Conservation (phyloP, 2,888 invertebrate genomes). For the Scaptomyza cyrtandrae region DNA sequence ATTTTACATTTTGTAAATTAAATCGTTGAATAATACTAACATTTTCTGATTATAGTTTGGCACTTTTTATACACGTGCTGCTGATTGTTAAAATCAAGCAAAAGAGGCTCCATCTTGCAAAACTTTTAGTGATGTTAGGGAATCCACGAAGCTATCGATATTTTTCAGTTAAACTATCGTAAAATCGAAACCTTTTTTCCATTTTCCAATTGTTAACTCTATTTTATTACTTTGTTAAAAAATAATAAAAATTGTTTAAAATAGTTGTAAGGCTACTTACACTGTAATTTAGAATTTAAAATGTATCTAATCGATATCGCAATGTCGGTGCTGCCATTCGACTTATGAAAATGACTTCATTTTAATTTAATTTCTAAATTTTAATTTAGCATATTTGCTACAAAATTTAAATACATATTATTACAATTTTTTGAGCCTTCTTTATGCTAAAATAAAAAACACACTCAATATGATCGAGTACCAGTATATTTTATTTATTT, state of each 20-base stretch:
- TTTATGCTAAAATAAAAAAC: no score
- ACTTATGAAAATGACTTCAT: neutral
- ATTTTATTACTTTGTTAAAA: neutral
- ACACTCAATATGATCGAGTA: neutral
- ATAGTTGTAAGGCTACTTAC: no score
- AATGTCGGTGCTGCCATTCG: constrained; percentile 2
- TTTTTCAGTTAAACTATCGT: constrained; percentile 25
- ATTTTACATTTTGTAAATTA: constrained; percentile 51
- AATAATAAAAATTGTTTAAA: no score
- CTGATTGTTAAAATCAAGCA: constrained; percentile 85
- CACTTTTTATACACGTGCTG: constrained; percentile 85
- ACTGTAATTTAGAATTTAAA: neutral
- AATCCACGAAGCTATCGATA: constrained; percentile 53
- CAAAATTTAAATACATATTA: no score
- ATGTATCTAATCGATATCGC: constrained; percentile 1
- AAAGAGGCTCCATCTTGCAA: constrained; percentile 84
- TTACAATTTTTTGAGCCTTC: no score
- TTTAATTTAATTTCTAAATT: no score
- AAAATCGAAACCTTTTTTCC: neutral
- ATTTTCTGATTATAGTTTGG: constrained; percentile 84
- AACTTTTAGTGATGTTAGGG: constrained; percentile 78
- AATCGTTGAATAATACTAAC: constrained; percentile 81
- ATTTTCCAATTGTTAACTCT: neutral
- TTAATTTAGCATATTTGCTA: no score
- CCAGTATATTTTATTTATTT: neutral